Base-by-base conservation (phyloP, 2,113 vertebrate genomes). In the Cisticola juncidis region DNA sequence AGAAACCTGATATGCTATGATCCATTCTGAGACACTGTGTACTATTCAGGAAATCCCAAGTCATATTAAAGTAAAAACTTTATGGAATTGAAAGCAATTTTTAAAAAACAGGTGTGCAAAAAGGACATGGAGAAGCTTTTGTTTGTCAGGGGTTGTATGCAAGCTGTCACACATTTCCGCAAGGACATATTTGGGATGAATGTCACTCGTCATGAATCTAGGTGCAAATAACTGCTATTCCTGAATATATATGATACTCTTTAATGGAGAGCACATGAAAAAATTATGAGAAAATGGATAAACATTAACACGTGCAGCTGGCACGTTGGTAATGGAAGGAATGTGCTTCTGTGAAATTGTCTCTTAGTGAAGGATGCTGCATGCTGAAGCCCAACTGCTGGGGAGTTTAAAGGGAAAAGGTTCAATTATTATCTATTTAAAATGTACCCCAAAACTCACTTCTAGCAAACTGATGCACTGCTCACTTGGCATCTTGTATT, bases 21-120 rank as follows among this genome's bases (percentile, higher is more conserved):
- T 58, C 57, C 12, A 4, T 57, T 58, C 77, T 92, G 35, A 69
- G 42, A 23, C 0, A 0, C 17, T 64, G 7, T 38, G 12, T 17
- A 21, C 29, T 69, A 9, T 8, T 33, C 42, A 58, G 81, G 51
- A 78, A 47, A 21, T 54, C 25, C 15, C 4, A 17, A 45, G 36
- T 58, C 23, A 26, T 60, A 23, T 11, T 35, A 8, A 83, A 62
- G 4, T 45, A 47, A 83, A 89, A 82, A 71, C 25, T 71, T 48
- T 0, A 20, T 9, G n/a, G n/a, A 77, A 51, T 11, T 80, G 17
- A 73, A 54, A 73, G 21, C 40, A 11, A 7, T 72, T 53, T 53
- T 42, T 6, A 4, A 60, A 47, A 88, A 58, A n/a, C 0, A 19
- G 22, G 4, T 19, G 8, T 58, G 45, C 19, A 36, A n/a, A 66